phyloP scores from a whole-genome alignment of 2,113 vertebrate genomes.

The Pardalotus punctatus region DNA sequence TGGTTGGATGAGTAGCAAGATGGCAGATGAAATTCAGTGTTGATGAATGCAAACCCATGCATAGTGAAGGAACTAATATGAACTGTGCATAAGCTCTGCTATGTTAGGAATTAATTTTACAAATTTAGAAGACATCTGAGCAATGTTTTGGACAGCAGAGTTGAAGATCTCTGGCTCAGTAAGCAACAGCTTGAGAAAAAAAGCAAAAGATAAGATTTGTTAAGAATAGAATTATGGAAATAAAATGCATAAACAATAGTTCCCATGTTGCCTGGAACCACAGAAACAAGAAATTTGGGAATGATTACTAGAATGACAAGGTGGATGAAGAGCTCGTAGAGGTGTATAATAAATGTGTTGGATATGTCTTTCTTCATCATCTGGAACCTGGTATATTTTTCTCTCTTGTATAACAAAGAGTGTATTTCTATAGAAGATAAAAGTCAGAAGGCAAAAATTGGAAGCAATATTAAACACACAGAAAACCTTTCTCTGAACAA shows the following conservation, averaged over 20 bases:
- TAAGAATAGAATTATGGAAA: not conserved
- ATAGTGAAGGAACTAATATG: not conserved
- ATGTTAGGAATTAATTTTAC: not conserved
- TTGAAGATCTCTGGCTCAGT: not conserved
- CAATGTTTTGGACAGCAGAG: not conserved
- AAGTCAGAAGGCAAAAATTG: not conserved
- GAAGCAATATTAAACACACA: not conserved
- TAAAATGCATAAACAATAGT: not conserved
- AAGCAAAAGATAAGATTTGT: not conserved
- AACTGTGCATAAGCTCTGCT: not conserved
- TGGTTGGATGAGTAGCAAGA: not conserved
- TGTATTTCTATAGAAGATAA: not conserved
- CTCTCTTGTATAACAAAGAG: not conserved
- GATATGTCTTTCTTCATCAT: not conserved
- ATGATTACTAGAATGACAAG: not conserved
- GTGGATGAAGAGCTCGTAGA: not conserved
- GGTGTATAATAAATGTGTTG: not conserved
- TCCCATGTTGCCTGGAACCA: not conserved
- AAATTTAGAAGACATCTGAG: not conserved
- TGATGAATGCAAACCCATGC: not conserved
- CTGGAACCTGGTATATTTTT: not conserved
- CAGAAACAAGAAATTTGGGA: not conserved
- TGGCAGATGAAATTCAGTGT: not conserved
- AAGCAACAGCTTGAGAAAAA: not conserved
- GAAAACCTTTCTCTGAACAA: not conserved